Evolutionary conservation across 2,113 vertebrate genomes (phyloP).

Genomic region (Corythoichthys haematopterus): DNA sequence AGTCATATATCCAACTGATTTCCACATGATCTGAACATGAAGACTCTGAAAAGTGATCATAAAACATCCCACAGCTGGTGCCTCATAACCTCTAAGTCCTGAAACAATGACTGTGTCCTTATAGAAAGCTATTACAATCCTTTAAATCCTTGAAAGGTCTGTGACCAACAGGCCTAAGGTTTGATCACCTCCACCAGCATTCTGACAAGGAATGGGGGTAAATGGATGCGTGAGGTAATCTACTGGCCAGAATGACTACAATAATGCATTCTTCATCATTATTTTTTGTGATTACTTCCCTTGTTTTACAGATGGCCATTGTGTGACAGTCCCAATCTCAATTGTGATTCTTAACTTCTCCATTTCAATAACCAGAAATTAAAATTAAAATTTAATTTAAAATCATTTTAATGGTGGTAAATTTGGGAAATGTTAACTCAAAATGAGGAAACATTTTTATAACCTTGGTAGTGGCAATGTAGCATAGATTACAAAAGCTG

Average conservation of each 20-base stretch:
- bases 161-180: not conserved
- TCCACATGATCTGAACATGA: constrained; percentile 53
- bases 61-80: constrained; percentile 31
- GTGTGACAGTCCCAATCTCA: not conserved
- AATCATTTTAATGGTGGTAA: too few relatives aligned
- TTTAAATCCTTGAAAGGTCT: not conserved
- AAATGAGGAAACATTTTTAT: too few relatives aligned
- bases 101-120: constrained; percentile 29
- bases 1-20: constrained; percentile 58
- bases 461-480: too few relatives aligned
- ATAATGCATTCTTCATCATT: constrained; percentile 7
- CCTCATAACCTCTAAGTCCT: constrained; percentile 29
- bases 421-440: too few relatives aligned
- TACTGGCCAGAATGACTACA: constrained; percentile 4
- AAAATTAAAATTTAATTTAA: too few relatives aligned
- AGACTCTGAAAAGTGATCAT: constrained; percentile 46
- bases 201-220: not conserved
- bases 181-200: not conserved
- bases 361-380: too few relatives aligned
- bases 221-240: not conserved
- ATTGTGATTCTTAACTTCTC: too few relatives aligned
- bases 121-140: not conserved
- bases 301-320: constrained; percentile 5
- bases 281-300: not conserved
- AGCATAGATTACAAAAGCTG: too few relatives aligned